These are phyloP conservation scores for Mustelus asterias DNA, from an alignment of 2,113 vertebrate species.

Conservation along the genomic window DNA sequence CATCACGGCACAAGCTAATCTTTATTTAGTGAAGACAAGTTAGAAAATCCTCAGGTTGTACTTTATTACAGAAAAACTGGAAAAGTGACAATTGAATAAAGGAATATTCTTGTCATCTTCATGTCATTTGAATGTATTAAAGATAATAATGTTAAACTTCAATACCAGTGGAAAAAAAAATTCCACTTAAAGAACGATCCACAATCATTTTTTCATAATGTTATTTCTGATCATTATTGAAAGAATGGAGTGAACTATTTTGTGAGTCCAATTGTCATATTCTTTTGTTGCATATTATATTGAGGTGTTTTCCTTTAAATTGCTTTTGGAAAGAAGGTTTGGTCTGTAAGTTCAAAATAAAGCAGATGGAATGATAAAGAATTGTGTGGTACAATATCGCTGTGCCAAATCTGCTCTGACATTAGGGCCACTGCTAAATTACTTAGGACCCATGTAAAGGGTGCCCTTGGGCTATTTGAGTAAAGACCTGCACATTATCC, in stretches of 20 bases:
- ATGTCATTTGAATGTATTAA: neutral
- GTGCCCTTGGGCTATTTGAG: neutral
- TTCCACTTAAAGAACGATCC: neutral
- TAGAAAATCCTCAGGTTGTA: neutral
- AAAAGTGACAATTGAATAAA: neutral
- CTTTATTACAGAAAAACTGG: no score
- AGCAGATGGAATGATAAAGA: neutral
- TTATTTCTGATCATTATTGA: neutral
- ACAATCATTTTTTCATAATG: neutral
- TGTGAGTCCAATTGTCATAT: neutral
- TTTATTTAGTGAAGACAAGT: neutral
- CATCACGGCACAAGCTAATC: no score
- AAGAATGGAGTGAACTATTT: neutral
- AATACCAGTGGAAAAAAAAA: neutral
- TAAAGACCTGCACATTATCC: neutral
- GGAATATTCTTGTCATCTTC: neutral
- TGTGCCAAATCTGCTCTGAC: neutral
- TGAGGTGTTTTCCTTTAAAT: neutral
- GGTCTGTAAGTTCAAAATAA: neutral
- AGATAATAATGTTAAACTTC: neutral
- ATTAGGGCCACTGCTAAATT: neutral
- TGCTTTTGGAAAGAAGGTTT: neutral
- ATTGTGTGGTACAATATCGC: no score
- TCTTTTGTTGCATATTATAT: neutral
- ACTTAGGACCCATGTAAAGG: neutral